Base-by-base conservation (phyloP, 2,888 invertebrate species). In the Actias luna region DNA sequence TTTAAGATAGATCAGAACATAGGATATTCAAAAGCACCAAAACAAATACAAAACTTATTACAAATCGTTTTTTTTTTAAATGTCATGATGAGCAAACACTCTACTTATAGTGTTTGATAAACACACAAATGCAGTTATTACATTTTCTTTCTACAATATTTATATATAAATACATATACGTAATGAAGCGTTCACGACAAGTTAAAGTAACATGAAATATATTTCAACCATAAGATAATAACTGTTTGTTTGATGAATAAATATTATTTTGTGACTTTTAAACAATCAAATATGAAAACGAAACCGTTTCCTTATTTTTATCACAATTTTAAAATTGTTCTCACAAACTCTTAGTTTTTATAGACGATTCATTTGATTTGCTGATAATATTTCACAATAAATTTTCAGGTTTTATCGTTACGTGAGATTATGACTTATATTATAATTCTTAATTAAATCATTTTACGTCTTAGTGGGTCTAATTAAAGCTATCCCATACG, bases 401-500 rank as follows among this genome's bases (percentile, higher is more conserved):
- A 3, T 46, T 22, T 50, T 10, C 22, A 46, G 18, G 18, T 22
- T 46, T 22, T 46, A 46, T 7, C 7, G 18, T 42, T 31, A 25
- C 52, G 50, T 59, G 50, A 59, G 36, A 46, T 61, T 52, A 27
- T 58, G 52, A 72, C 71, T 68, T 73, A 75, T 72, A 69, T 72
- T 74, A 74, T 68, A 74, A 74, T 69, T 66, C 79, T 79, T 79
- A 79, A 69, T 73, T 75, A 77, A 69, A 78, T 79, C 74, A 83
- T 77, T 82, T 84, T 79, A 87, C 79, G 83, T 66, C 75, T 84
- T 82, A 84, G 68, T 70, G 79, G 85, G 71, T 80, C 90, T 92
- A 92, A 86, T 92, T 92, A 92, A 92, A 92, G 92, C 92, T 92
- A 91, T 92, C 91, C 92, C 92, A 91, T 91, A 89, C 86, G 89